Base-by-base conservation (phyloP, 2,113 vertebrate genomes). In the Tragulus kanchil region DNA sequence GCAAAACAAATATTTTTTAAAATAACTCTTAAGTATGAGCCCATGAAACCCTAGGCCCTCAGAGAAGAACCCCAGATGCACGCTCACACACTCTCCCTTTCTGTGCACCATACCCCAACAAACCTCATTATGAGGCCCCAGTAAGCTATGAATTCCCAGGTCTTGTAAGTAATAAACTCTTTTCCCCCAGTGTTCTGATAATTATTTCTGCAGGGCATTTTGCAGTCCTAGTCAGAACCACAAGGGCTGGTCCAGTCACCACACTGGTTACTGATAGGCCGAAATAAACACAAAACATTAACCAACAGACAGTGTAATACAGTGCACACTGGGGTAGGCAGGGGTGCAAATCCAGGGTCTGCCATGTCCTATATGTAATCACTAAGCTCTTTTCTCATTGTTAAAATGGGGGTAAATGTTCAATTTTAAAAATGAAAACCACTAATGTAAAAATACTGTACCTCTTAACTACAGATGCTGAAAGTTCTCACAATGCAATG, bases 381-480 rank as follows among this genome's bases (percentile, higher is more conserved):
- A 65, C 23, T 65, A 77, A 62, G 21, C 8, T 93, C 31, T 86
- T 36, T 42, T 62, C 23, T 77, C 50, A 86, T 65, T 67, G 85
- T 93, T 85, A 89, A 93, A 79, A 81, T 2, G 21, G 48, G 48
- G 56, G 0, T 59, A 64, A 92, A 28, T 64, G 52, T 59, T 65
- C 50, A 81, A 11, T n/a, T 95, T 81, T 89, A 16, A 52, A 92
- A 89, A 31, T 58, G 67, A 88, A 94, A 95, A 16, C 48, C 52
- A 73, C 13, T 65, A 54, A 71, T 36, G 4, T 69, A 42, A 23
- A 85, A 85, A 77, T 85, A 73, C 1, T 73, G 4, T 26, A 52
- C 48, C 45, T 75, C 16, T 79, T 73, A 36, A 88, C 82, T 73
- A 89, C 11, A 62, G 54, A 85, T 50, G 28, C 85, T 62, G 12